These are phyloP conservation scores for Sebastes steindachneri DNA, from an alignment of 2,797 vertebrate genomes.

Conservation along the genomic window DNA sequence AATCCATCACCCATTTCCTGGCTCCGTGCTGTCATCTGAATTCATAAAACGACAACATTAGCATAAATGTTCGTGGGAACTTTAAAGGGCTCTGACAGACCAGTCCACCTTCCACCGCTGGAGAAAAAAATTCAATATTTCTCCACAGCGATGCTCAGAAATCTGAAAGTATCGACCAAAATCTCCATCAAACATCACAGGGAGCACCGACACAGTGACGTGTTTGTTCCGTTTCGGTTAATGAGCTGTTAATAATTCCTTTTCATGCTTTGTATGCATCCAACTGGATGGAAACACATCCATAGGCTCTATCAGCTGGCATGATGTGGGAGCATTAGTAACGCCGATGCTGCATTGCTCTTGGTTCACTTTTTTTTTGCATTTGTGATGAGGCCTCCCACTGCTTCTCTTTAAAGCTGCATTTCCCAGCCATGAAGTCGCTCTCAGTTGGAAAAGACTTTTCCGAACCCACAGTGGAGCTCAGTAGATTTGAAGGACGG, in stretches of 20 bases:
- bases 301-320: conserved; percentile 24
- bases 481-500: conserved; percentile 37
- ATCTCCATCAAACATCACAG: conserved; percentile 21
- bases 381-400: conserved; percentile 57
- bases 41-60: conserved; percentile 65
- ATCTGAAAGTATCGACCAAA: conserved; percentile 1
- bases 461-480: conserved; percentile 25
- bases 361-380: conserved; percentile 5
- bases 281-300: conserved; percentile 1
- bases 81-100: conserved; percentile 41
- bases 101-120: not conserved
- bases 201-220: not conserved
- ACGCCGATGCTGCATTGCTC: conserved; percentile 31
- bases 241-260: conserved; percentile 48
- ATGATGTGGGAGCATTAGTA: conserved; percentile 30
- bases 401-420: conserved; percentile 48
- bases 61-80: conserved; percentile 60
- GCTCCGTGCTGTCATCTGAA: conserved; percentile 46
- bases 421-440: conserved; percentile 37
- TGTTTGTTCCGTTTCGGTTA: conserved; percentile 25
- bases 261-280: conserved; percentile 40
- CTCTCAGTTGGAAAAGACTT: conserved; percentile 34
- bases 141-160: not conserved
- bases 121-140: not conserved
- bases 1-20: conserved; percentile 65